Evolutionary conservation across 30 jellyfish, hydroid and myxozoan species (phyloP).

Genomic region (Morbakka virulenta): DNA sequence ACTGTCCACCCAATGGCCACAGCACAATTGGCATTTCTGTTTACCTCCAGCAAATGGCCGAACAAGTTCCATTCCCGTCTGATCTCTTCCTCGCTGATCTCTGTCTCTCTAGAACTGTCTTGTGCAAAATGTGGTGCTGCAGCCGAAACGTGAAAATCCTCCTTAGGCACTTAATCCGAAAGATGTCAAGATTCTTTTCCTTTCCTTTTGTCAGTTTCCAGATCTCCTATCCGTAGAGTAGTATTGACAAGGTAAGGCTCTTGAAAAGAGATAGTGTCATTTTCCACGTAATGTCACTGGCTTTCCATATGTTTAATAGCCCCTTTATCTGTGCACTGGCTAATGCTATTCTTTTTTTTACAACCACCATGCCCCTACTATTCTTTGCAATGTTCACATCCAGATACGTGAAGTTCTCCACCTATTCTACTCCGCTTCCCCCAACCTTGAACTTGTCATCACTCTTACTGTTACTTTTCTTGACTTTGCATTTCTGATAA

Average conservation of each 20-base stretch:
- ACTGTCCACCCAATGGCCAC: too few relatives aligned
- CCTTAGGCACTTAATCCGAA: background rate
- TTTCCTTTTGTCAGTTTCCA: background rate
- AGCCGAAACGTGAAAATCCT: too few relatives aligned
- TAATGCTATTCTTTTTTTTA: background rate
- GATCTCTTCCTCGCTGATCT: too few relatives aligned
- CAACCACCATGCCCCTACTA: background rate
- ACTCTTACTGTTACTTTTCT: background rate
- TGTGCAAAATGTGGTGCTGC: too few relatives aligned
- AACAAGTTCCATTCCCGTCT: too few relatives aligned
- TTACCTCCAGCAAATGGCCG: too few relatives aligned
- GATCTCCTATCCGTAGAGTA: background rate
- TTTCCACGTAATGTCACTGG: background rate
- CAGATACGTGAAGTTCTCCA: background rate
- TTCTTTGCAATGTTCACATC: background rate
- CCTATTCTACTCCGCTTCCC: background rate
- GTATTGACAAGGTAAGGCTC: background rate
- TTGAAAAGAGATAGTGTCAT: background rate
- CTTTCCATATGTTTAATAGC: background rate
- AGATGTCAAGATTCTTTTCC: background rate
- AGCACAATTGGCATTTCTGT: too few relatives aligned
- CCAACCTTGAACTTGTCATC: background rate
- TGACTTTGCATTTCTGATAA: background rate
- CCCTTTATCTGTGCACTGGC: background rate
- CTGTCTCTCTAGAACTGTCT: too few relatives aligned